Evolutionary conservation across 2,797 vertebrate genomes (phyloP).

Genomic region (Alcedo quadribrachys): DNA sequence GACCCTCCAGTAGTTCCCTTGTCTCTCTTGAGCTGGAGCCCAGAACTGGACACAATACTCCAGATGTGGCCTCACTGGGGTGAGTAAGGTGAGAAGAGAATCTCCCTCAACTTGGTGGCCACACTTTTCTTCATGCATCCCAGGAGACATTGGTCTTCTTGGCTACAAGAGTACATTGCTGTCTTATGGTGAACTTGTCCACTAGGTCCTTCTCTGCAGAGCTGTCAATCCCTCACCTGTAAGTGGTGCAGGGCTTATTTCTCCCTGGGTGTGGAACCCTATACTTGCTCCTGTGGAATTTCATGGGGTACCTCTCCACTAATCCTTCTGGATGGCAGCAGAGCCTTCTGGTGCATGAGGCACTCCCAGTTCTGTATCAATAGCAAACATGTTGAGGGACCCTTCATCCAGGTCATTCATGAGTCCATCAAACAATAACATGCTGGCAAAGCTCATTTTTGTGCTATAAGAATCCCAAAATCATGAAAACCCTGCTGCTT

Average conservation of each 20-base stretch:
- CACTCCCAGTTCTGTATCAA: background rate
- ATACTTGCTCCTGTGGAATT: background rate
- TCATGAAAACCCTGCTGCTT: background rate
- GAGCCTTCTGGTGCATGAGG: background rate
- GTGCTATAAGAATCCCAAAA: background rate
- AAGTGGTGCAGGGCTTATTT: background rate
- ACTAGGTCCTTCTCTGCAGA: background rate
- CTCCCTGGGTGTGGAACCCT: background rate
- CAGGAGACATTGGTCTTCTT: background rate
- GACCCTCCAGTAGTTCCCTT: background rate
- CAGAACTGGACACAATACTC: background rate
- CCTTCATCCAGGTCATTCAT: background rate
- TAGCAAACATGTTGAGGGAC: background rate
- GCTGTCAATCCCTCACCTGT: background rate
- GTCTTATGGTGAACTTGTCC: background rate
- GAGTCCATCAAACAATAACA: background rate
- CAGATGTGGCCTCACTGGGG: background rate
- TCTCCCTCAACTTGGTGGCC: background rate
- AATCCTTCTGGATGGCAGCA: background rate
- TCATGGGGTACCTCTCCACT: background rate
- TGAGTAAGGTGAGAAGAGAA: background rate
- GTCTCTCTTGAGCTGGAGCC: background rate
- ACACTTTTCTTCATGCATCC: too few species aligned
- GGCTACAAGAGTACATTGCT: background rate
- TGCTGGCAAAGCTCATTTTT: background rate